A percentile compares a stretch with the other conserved stretches of the same genome.
phyloP scores from a whole-genome alignment of 2,797 vertebrate genomes.

The Amphiprion clarkii region DNA sequence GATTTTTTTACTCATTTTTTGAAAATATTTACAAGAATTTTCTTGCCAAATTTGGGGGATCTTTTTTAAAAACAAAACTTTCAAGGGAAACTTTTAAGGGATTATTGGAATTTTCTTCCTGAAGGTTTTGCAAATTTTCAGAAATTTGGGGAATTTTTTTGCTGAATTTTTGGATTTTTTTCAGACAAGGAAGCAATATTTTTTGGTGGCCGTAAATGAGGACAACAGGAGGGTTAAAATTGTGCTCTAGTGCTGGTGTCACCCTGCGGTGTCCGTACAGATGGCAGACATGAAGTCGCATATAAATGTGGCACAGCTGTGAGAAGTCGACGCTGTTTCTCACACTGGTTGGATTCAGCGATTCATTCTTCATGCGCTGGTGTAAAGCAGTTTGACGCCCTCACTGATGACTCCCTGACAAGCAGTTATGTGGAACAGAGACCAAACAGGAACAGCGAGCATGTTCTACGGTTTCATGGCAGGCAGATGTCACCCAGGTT shows the following conservation, averaged over 20 bases:
- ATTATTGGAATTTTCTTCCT: too few species aligned
- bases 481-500: constrained; percentile 22
- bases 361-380: constrained; percentile 35
- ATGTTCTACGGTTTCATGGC: constrained; percentile 40
- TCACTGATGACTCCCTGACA: constrained; percentile 28
- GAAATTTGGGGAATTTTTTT: too few species aligned
- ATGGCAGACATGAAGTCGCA: constrained; percentile 32
- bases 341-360: constrained; percentile 27
- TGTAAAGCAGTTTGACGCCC: constrained; percentile 27
- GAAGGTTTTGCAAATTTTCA: too few species aligned
- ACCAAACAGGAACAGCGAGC: constrained; percentile 27
- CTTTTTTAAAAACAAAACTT: too few species aligned
- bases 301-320: constrained; percentile 28
- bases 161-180: too few species aligned
- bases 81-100: too few species aligned
- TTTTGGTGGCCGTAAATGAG: too few species aligned
- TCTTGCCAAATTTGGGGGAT: too few species aligned
- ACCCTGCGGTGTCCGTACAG: constrained; percentile 14
- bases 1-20: too few species aligned
- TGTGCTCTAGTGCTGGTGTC: constrained; percentile 16
- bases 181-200: too few species aligned
- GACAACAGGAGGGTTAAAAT: not conserved
- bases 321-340: constrained; percentile 30
- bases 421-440: constrained; percentile 15
- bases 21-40: too few species aligned